Evolutionary conservation across 2,797 vertebrate genomes (phyloP).

Genomic region (Ispidina lecontei): DNA sequence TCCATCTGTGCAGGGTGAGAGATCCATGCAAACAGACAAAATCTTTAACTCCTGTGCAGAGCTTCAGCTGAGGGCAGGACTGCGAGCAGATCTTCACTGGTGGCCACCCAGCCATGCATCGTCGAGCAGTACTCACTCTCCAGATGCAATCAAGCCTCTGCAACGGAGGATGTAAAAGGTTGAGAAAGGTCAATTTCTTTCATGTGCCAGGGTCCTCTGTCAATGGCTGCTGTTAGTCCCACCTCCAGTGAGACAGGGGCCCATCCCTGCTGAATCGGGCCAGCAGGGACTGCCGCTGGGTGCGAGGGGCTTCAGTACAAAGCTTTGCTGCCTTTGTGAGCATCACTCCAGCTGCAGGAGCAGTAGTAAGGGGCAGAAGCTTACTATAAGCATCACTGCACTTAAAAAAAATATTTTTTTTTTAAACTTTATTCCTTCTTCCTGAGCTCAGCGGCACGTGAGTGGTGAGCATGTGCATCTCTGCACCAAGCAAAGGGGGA

Average conservation of each 20-base stretch:
- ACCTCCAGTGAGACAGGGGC: not conserved
- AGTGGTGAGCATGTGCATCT: not conserved
- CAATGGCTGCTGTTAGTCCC: not conserved
- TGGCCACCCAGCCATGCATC: not conserved
- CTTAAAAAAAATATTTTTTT: not conserved
- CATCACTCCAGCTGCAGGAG: not conserved
- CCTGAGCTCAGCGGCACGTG: not conserved
- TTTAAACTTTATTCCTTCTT: not conserved
- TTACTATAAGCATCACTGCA: not conserved
- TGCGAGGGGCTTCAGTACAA: rapidly evolving
- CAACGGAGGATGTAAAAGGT: not conserved
- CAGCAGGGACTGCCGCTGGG: not conserved
- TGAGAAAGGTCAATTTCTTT: not conserved
- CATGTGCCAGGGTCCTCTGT: not conserved
- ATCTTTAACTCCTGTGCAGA: not conserved
- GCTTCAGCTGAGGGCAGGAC: not conserved
- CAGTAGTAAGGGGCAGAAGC: not conserved
- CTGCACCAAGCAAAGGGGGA: not conserved
- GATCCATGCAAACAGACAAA: not conserved
- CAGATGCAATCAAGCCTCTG: not conserved
- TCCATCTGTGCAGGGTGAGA: not conserved
- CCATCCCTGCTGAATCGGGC: no score
- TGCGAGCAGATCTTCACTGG: not conserved
- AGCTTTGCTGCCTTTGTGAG: not conserved
- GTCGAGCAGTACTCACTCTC: rapidly evolving